Evolutionary conservation across 2,888 invertebrate species (phyloP), one percentile per base, ranked within the genome.

Genomic region (Athetis lepigone): DNA sequence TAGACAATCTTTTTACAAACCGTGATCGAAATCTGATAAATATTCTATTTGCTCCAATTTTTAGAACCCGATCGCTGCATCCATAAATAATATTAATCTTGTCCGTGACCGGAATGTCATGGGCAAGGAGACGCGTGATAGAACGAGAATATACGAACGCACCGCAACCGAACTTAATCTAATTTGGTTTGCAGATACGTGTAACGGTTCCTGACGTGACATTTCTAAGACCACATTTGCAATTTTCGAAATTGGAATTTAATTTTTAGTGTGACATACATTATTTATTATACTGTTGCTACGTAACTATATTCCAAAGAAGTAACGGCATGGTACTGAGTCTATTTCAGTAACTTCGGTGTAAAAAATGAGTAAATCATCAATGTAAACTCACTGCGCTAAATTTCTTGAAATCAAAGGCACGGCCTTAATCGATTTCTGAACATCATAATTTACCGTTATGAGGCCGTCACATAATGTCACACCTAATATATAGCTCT

Each of bases 91-190:
- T 72, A 55, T 58, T 51, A 16, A n/a, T 43, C 50, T 64, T 46
- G 58, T 47, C 74, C 51, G 73, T 77, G 73, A 77, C 73, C 58
- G 18, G 56, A 80, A 72, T 79, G 60, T 77, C 80, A 76, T 40
- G 80, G 77, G 7, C 77, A 58, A 47, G 57, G 54, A 67, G 55
- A 25, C 63, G 23, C 36, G 45, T 27, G 47, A 23, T 45, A 42
- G 23, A 37, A 50, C 23, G 54, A 46, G 45, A 46, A 63, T 57
- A 76, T 54, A 58, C 74, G 61, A 64, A 58, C 46, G 29, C 16
- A 47, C 29, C 40, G 19, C 36, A 11, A 11, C 46, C 51, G 43
- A 58, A 63, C 51, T 58, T 58, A 65, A 65, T 60, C 64, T 60
- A 57, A 80, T 77, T 80, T 77, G 77, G 37, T 57, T 72, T 76